These are phyloP conservation scores for Nomia melanderi DNA, from an alignment of 1,140 invertebrate species.

Conservation along the genomic window DNA sequence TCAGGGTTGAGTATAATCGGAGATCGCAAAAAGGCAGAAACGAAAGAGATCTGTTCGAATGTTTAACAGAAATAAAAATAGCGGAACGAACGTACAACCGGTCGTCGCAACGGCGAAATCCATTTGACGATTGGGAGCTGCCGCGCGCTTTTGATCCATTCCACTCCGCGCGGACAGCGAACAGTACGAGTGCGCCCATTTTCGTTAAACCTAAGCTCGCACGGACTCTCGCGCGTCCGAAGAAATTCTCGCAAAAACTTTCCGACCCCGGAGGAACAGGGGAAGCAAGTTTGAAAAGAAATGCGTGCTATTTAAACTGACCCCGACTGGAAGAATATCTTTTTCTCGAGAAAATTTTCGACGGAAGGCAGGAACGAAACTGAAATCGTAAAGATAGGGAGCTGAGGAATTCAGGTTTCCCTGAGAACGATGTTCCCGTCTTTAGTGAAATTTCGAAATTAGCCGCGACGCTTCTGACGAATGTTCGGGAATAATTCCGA, in stretches of 20 bases:
- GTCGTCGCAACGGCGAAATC: slow-evolving; percentile 37
- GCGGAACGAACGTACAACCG: neutral
- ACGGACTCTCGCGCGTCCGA: neutral
- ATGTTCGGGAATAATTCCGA: neutral
- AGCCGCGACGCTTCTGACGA: slow-evolving; percentile 3
- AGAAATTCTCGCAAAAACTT: neutral
- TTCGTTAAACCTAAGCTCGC: slow-evolving; percentile 9
- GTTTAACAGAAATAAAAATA: slow-evolving; percentile 8
- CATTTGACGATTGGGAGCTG: slow-evolving; percentile 50
- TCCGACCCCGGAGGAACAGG: slow-evolving; percentile 4
- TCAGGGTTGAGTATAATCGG: neutral
- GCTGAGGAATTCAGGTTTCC: no score
- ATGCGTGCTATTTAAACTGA: slow-evolving; percentile 3
- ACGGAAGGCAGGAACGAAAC: neutral
- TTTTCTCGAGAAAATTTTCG: neutral
- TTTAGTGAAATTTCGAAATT: slow-evolving; percentile 26
- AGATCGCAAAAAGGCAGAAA: no score
- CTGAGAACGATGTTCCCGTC: no score
- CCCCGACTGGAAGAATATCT: no score
- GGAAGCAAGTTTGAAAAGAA: slow-evolving; percentile 9
- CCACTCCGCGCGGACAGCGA: slow-evolving; percentile 42
- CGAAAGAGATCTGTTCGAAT: neutral
- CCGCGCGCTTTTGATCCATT: slow-evolving; percentile 33
- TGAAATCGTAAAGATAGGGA: neutral
- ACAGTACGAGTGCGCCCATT: slow-evolving; percentile 41